phyloP scores from a whole-genome alignment of 2,797 vertebrate species.

The Pseudotriccus pelzelni region DNA sequence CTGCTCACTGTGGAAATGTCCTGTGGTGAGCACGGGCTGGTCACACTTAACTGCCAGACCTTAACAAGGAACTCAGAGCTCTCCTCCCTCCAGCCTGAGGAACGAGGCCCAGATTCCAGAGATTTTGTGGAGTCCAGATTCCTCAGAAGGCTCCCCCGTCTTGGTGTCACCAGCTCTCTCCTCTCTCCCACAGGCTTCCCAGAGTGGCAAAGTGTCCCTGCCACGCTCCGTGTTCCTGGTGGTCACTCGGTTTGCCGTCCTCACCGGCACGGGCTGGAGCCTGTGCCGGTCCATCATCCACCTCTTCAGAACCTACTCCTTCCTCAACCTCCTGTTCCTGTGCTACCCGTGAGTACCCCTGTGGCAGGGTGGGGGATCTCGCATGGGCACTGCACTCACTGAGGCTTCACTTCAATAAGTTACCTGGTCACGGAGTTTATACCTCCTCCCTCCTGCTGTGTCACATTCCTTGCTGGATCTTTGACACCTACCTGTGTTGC shows the following conservation, averaged over 20 bases:
- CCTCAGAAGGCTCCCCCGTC: background rate
- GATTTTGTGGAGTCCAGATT: background rate
- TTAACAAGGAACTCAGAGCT: background rate
- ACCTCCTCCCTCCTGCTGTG: background rate
- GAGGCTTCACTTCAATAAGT: background rate
- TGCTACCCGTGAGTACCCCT: slow-evolving; percentile 95
- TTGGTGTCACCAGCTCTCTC: background rate
- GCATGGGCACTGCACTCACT: background rate
- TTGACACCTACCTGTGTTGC: background rate
- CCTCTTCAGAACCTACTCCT: slow-evolving; percentile 94
- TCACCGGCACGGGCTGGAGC: slow-evolving; percentile 95
- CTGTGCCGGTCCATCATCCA: slow-evolving; percentile 94
- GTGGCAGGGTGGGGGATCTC: background rate
- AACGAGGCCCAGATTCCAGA: background rate
- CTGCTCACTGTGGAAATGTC: background rate
- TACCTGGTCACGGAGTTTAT: background rate
- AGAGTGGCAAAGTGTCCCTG: slow-evolving; percentile 92
- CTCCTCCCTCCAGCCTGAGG: background rate
- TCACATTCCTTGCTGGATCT: background rate
- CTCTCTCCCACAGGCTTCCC: slow-evolving; percentile 84
- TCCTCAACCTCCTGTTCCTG: slow-evolving; percentile 95
- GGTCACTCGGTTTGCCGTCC: slow-evolving; percentile 91
- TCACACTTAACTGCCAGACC: background rate
- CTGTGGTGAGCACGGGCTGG: background rate
- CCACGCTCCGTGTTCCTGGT: slow-evolving; percentile 93